Evolutionary conservation across 2,113 vertebrate species (phyloP).

Genomic region (Cichladusa arquata): DNA sequence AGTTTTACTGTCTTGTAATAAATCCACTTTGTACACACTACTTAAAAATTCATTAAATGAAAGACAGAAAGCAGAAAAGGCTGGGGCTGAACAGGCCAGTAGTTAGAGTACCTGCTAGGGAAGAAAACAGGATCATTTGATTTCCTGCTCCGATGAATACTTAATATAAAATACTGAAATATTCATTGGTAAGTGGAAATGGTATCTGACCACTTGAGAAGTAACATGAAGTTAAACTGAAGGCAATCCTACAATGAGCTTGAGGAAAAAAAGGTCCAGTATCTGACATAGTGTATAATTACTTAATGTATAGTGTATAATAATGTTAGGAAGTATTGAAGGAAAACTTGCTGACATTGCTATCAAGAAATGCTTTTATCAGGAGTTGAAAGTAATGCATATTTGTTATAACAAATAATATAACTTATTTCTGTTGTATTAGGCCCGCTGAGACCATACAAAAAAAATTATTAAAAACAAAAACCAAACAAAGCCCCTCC

Average conservation of each 20-base stretch:
- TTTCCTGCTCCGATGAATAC: conserved; percentile 11
- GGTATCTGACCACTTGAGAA: background rate
- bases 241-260: background rate
- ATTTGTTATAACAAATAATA: background rate
- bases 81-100: background rate
- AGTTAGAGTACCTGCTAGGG: background rate
- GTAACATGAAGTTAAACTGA: background rate
- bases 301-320: background rate
- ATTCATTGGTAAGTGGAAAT: background rate
- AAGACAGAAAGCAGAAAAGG: background rate
- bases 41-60: conserved; percentile 1
- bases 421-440: background rate
- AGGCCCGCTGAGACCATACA: background rate
- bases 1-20: background rate
- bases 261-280: background rate
- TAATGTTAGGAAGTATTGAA: background rate
- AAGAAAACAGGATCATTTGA: background rate
- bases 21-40: background rate
- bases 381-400: background rate
- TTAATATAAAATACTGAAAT: conserved; percentile 34
- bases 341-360: background rate
- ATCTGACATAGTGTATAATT: background rate
- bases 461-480: background rate
- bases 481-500: background rate
- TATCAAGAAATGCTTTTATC: background rate